These are phyloP conservation scores for Trypoxylon attenuatum DNA, from an alignment of 2,888 invertebrate genomes.

Conservation along the genomic window DNA sequence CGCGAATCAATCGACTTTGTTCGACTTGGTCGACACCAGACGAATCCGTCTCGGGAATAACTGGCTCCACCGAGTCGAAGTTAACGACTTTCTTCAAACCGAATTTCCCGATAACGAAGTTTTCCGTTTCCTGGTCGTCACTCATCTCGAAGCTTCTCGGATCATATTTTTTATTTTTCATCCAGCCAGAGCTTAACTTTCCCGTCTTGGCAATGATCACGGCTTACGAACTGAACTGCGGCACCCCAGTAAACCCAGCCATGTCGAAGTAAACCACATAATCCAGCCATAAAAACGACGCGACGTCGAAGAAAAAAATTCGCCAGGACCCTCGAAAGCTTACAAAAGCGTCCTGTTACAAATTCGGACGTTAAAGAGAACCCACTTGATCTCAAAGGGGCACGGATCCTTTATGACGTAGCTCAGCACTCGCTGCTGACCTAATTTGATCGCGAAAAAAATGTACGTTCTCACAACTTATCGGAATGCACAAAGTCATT, in stretches of 20 bases:
- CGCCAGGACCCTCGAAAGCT: no score
- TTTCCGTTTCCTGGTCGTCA: slow-evolving; percentile 24
- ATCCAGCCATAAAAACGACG: no score
- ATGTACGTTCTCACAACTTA: no score
- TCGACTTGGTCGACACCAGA: slow-evolving; percentile 49
- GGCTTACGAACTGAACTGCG: slow-evolving; percentile 35
- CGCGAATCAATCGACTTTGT: slow-evolving; percentile 55
- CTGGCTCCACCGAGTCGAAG: slow-evolving; percentile 42
- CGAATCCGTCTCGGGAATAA: slow-evolving; percentile 47
- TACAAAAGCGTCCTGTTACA: no score
- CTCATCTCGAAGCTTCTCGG: slow-evolving; percentile 7
- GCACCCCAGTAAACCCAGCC: slow-evolving; percentile 34
- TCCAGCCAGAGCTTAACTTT: slow-evolving; percentile 21
- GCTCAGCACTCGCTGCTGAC: no score
- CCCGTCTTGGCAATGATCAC: slow-evolving; percentile 51
- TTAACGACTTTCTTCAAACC: slow-evolving; percentile 60
- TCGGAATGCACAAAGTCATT: no score
- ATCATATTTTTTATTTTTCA: not conserved
- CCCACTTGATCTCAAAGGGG: no score
- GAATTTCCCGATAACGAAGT: slow-evolving; percentile 63
- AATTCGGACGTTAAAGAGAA: no score
- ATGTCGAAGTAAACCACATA: slow-evolving; percentile 23
- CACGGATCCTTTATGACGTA: no score
- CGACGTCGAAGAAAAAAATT: no score
- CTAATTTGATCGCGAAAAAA: no score